Base-by-base conservation (phyloP, 2,888 invertebrate genomes). In the Bombylius discolor region DNA sequence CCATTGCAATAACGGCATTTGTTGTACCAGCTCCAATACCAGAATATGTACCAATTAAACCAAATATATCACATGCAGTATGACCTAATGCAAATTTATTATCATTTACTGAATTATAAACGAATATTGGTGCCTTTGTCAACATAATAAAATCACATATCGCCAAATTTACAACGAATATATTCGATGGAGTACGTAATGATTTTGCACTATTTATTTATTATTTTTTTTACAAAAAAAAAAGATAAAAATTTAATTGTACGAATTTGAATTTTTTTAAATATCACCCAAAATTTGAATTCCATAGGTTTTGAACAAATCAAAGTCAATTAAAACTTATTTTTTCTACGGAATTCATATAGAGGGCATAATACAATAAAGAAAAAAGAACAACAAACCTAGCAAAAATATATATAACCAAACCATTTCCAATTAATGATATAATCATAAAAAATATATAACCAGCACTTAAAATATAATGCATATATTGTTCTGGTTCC, bases 61-160 rank as follows among this genome's bases (percentile, higher is more conserved):
- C 84, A 66, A 89, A 91, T 58, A 87, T 76, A 67, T 87, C 85
- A 66, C 91, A 91, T 9, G 85, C 87, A 0, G 82, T 63, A 52
- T 82, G 77, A 4, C 90, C 90, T 32, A 79, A 66, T 0, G 87
- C 88, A 62, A 84, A 90, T 23, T 23, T 23, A 0, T 89, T 89
- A 58, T 81, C 79, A 72, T 85, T 80, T 61, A 86, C 84, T 33
- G 87, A 87, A 68, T 89, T 90, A 71, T 88, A 89, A 63, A 90
- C 87, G 70, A 90, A 89, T 61, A 90, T 83, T 0, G 90, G 90
- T 0, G 89, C 80, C 73, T 90, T 90, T 14, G 83, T 72, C 87
- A 90, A 89, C 90, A 90, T 90, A 31, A 89, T 76, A 64, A 90
- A 86, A 72, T 90, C 90, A 65, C 86, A 82, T 58, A 90, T 77